Conservation (phyloP, 2,113 vertebrate genomes). For the Mungos mungo region DNA sequence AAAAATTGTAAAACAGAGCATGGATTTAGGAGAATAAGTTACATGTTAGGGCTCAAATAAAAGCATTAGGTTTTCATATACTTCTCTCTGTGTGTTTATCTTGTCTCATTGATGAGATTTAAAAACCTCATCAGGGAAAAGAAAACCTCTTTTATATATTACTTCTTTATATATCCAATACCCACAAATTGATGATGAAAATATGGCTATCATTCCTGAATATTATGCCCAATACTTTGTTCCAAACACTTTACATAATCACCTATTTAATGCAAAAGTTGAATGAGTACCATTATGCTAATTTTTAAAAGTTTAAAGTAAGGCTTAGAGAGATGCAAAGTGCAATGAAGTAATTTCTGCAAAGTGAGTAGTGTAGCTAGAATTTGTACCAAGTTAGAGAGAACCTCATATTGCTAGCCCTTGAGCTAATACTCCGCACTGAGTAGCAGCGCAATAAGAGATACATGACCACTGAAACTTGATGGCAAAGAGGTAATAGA, state of each 20-base stretch:
- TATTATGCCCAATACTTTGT: not conserved
- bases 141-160: not conserved
- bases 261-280: not conserved
- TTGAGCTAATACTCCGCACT: too few relatives aligned
- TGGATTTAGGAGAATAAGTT: not conserved
- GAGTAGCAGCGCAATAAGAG: too few relatives aligned
- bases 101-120: too few relatives aligned
- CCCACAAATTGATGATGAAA: not conserved
- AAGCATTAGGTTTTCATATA: not conserved
- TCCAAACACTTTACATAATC: not conserved
- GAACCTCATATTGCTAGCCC: not conserved
- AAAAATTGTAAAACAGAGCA: slow-evolving; percentile 14
- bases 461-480: too few relatives aligned
- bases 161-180: not conserved
- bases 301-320: not conserved
- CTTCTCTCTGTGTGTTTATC: too few relatives aligned
- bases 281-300: not conserved
- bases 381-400: not conserved
- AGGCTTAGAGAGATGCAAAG: not conserved
- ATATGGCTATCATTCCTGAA: not conserved
- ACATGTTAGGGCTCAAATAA: not conserved
- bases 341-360: not conserved
- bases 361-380: not conserved
- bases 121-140: too few relatives aligned
- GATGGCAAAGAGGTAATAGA: too few relatives aligned